Conservation (phyloP, 2,797 vertebrate species). For the Anguilla marmorata region DNA sequence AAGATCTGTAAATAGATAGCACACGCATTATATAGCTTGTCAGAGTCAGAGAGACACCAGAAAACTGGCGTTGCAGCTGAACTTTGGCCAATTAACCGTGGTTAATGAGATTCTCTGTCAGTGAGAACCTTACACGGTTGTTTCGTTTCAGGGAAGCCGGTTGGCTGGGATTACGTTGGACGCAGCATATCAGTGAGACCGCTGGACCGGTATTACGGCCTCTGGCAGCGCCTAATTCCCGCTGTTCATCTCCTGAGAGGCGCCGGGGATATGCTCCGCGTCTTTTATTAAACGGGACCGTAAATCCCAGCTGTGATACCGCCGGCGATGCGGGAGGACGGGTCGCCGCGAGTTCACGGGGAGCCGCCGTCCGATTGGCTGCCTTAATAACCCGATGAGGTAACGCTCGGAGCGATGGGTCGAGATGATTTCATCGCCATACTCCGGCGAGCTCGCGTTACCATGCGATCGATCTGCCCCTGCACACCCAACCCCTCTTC, state of each 20-base stretch:
- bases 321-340: constrained; percentile 50
- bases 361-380: constrained; percentile 57
- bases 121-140: not conserved
- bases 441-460: constrained; percentile 54
- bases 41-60: not conserved
- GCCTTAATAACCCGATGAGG: constrained; percentile 54
- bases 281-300: not conserved
- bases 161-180: not conserved
- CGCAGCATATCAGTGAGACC: not conserved
- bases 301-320: constrained; percentile 35
- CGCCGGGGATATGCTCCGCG: not conserved
- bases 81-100: not conserved
- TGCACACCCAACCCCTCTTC: not conserved
- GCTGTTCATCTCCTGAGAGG: not conserved
- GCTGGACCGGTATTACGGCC: not conserved
- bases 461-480: constrained; percentile 23
- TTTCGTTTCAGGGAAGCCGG: not conserved
- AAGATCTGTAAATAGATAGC: not conserved
- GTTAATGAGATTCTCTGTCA: not conserved
- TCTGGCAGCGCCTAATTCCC: not conserved
- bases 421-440: constrained; percentile 60
- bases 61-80: not conserved
- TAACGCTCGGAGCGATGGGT: constrained; percentile 58
- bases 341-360: constrained; percentile 58
- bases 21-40: not conserved